Conservation (phyloP, 1,140 invertebrate species). For the Danaus melanippus region DNA sequence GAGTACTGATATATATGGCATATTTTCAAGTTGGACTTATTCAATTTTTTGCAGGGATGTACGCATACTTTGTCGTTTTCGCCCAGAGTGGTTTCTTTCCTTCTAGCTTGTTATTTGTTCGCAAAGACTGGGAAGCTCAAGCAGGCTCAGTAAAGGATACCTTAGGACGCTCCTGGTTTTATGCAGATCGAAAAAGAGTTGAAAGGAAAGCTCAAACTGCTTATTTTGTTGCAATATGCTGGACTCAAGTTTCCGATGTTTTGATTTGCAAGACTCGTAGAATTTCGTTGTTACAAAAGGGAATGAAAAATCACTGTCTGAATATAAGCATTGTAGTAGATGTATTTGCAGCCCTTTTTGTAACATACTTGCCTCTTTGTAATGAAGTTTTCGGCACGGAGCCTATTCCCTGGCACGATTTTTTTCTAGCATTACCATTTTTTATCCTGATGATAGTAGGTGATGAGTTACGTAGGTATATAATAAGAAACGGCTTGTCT, state of each 20-base stretch:
- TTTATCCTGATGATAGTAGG: constrained; percentile 82
- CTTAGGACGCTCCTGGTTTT: constrained; percentile 85
- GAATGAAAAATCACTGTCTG: constrained; percentile 82
- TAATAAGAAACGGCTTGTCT: constrained; percentile 80
- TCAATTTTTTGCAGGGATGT: constrained; percentile 90
- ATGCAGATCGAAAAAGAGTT: constrained; percentile 77
- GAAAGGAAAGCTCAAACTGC: constrained; percentile 86
- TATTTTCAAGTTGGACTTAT: constrained; percentile 92
- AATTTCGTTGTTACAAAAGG: constrained; percentile 83
- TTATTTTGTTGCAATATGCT: constrained; percentile 85
- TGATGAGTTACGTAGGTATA: constrained; percentile 81
- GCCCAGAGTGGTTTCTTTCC: constrained; percentile 89
- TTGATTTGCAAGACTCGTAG: constrained; percentile 87
- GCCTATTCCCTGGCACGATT: constrained; percentile 76
- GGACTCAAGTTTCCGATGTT: constrained; percentile 86
- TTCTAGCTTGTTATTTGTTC: constrained; percentile 73
- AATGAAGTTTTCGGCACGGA: constrained; percentile 75
- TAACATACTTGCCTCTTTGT: constrained; percentile 81
- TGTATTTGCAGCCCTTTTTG: constrained; percentile 74
- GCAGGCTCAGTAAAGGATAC: constrained; percentile 83
- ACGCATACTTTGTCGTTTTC: constrained; percentile 89
- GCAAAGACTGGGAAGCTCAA: constrained; percentile 81
- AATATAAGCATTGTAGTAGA: constrained; percentile 82
- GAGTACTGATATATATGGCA: constrained; percentile 80
- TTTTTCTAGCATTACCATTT: constrained; percentile 83